These are phyloP conservation scores for Armadillidium nasatum DNA, from an alignment of 1,140 invertebrate genomes.

Conservation along the genomic window DNA sequence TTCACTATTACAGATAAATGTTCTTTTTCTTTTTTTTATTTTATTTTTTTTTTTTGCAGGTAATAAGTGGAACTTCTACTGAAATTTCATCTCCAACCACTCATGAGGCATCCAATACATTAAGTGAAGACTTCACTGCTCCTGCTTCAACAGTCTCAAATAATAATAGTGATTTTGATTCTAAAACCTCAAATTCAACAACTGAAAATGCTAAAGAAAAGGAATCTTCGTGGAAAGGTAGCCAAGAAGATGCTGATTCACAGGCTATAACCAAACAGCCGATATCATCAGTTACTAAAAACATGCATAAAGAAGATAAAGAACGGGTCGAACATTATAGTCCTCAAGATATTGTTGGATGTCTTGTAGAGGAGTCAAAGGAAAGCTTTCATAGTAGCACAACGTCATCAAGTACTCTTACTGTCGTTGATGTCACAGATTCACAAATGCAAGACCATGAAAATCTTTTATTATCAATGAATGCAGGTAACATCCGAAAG, in stretches of 20 bases:
- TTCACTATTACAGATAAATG: background rate
- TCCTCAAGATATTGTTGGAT: background rate
- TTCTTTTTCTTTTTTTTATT: background rate
- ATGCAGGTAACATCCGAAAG: background rate
- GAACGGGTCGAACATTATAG: background rate
- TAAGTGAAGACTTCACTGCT: background rate
- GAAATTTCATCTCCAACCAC: background rate
- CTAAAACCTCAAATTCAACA: background rate
- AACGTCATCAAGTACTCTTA: constrained; percentile 3
- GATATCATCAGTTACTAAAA: background rate
- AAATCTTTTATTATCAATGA: background rate
- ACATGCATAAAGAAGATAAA: background rate
- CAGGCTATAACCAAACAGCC: background rate
- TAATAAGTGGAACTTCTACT: constrained; percentile 8
- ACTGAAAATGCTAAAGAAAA: background rate
- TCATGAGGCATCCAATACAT: background rate
- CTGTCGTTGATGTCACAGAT: background rate
- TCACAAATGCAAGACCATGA: background rate
- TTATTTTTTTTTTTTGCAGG: background rate
- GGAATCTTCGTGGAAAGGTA: background rate
- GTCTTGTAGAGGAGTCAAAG: background rate
- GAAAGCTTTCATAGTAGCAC: background rate
- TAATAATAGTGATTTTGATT: background rate
- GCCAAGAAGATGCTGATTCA: background rate
- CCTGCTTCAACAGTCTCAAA: background rate